Conservation (phyloP, 2,113 vertebrate genomes). For the Menidia beryllina region DNA sequence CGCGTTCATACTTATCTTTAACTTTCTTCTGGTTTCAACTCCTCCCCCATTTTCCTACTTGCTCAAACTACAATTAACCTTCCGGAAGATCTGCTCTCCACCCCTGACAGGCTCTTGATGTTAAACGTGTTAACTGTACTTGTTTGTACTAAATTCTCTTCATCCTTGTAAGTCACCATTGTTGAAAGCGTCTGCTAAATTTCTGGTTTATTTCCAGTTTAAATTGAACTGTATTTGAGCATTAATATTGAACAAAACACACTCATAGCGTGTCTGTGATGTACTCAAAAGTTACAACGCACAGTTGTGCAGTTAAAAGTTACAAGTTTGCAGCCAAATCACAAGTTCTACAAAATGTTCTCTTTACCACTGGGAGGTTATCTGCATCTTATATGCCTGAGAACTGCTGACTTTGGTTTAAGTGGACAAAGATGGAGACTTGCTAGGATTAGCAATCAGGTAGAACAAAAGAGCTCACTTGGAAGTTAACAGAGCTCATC, state of each 20-base stretch:
- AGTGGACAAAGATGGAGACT: conserved; percentile 55
- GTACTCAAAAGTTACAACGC: not conserved
- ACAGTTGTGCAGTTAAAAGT: no score
- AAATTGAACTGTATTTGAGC: not conserved
- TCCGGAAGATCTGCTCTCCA: no score
- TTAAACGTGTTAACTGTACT: no score
- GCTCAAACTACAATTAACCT: no score
- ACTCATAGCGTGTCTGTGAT: not conserved
- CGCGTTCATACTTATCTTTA: no score
- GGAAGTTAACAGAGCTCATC: conserved; percentile 49
- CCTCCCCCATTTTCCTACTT: no score
- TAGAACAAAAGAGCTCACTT: conserved; percentile 58
- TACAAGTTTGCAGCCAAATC: conserved; percentile 15
- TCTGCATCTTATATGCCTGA: conserved; percentile 42
- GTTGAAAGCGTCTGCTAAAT: no score
- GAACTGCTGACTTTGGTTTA: conserved; percentile 51
- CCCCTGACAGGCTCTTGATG: no score
- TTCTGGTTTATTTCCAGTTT: no score
- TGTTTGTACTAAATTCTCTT: no score
- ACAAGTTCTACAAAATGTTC: conserved; percentile 24
- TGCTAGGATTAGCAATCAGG: conserved; percentile 51
- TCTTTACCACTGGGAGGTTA: conserved; percentile 42
- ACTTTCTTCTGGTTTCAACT: no score
- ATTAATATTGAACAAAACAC: not conserved
- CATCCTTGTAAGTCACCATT: no score